Evolutionary conservation across 1,140 invertebrate species (phyloP), one percentile per base, ranked within the genome.

Genomic region (Hycleus cichorii): DNA sequence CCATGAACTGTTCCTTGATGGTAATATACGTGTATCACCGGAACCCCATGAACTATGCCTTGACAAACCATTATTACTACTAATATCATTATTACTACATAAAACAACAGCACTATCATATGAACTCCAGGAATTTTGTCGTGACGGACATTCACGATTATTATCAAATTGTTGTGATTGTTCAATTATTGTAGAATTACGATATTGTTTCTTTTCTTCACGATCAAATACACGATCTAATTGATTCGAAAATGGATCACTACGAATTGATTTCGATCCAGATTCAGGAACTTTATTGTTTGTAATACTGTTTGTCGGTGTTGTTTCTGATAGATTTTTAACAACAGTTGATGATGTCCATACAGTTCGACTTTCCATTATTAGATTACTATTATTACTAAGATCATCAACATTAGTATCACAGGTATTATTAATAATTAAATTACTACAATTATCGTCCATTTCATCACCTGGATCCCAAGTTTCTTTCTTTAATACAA

Each of bases 21-120:
- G 83, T 39, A 83, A 59, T 2, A 80, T 81, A 25, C 81, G 74
- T 54, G 81, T 83, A 69, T 88, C 86, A 39, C 82, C 83, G 3
- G 85, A 88, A 47, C 89, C 88, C 88, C 88, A 91, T 25, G 89
- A 91, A 63, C 87, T 88, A 70, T 91, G 87, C 24, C 89, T 80
- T n/a, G 87, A 89, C 2, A 85, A 78, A 27, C 74, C 72, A 32
- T 32, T 32, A 32, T 32, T 32, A 32, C 32, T 32, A 32, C 32
- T 32, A 54, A 84, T 12, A 74, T 71, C 52, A 59, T 62, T 57
- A 72, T 66, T 54, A 42, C 40, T 11, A 38, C 80, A 78, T 42
- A 85, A 73, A 8, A 85, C 83, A 6, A 87, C 83, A 10, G 86
- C 86, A 69, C 85, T 88, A 72, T 89, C 86, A 72, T 85, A 87